Percentiles rank a stretch among this genome's conserved stretches.
phyloP scores from a whole-genome alignment of 2,113 vertebrate genomes.

The Phylloscopus trochilus region DNA sequence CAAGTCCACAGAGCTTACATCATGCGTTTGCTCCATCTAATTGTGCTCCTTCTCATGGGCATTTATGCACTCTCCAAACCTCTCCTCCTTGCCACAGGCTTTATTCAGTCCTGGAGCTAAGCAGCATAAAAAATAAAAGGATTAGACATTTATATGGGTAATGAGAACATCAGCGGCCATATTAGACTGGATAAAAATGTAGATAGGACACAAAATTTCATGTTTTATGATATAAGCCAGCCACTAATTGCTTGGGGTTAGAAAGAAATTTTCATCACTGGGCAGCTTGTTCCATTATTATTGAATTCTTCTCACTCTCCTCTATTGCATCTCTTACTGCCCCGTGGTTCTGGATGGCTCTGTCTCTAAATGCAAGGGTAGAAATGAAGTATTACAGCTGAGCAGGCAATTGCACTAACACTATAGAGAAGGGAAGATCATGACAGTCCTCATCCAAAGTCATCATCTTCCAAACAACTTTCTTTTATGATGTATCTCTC shows the following conservation, averaged over 20 bases:
- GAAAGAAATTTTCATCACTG: slow-evolving; percentile 28
- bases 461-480: slow-evolving; percentile 26
- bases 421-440: background rate
- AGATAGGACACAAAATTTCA: slow-evolving; percentile 21
- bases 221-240: background rate
- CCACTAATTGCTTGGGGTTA: slow-evolving; percentile 28
- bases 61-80: background rate
- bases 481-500: background rate
- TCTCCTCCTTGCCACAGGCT: background rate
- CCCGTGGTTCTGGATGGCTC: background rate
- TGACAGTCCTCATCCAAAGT: background rate
- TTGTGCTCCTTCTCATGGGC: background rate
- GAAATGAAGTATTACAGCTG: background rate
- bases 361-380: background rate
- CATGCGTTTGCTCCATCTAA: background rate
- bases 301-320: background rate
- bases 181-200: slow-evolving; percentile 22
- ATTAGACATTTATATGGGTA: slow-evolving; percentile 4
- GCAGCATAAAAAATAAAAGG: background rate
- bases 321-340: background rate
- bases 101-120: background rate
- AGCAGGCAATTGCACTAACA: background rate
- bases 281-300: slow-evolving; percentile 10
- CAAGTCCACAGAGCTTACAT: background rate
- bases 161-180: slow-evolving; percentile 6